These are phyloP conservation scores for Papilio machaon DNA, from an alignment of 1,140 invertebrate genomes.

Conservation along the genomic window DNA sequence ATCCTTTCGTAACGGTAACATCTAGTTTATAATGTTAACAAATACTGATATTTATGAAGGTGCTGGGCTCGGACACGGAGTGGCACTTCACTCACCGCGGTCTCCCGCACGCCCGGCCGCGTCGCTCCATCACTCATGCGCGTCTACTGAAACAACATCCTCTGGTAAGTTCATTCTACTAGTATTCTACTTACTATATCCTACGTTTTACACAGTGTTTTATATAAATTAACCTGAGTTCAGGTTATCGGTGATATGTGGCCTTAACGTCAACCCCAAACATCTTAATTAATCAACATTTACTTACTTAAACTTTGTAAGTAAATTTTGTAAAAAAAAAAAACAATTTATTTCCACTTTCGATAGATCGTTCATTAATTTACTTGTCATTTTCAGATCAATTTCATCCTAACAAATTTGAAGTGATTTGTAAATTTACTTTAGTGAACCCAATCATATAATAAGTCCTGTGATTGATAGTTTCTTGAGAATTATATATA, in stretches of 20 bases:
- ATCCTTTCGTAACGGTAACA: no score
- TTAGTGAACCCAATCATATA: constrained; percentile 39
- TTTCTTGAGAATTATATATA: not conserved
- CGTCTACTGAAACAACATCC: constrained; percentile 94
- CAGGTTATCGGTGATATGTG: no score
- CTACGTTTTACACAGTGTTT: no score
- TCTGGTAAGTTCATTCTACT: constrained; percentile 87
- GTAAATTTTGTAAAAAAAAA: not conserved
- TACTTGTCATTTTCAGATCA: not conserved
- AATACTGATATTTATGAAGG: constrained; percentile 83
- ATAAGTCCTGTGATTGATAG: not conserved
- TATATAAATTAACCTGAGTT: no score
- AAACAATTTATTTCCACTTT: not conserved
- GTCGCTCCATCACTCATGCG: constrained; percentile 93
- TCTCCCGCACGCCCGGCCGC: constrained; percentile 91
- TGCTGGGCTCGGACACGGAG: constrained; percentile 91
- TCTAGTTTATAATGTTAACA: not conserved
- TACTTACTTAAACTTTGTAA: no score
- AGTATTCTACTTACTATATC: not conserved
- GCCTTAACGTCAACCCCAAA: no score
- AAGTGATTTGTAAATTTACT: constrained; percentile 40
- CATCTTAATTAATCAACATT: no score
- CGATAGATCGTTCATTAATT: not conserved
- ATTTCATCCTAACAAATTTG: not conserved
- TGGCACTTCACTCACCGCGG: constrained; percentile 96